These are phyloP conservation scores for Frieseomelitta varia DNA, from an alignment of 1,140 invertebrate genomes.

Conservation along the genomic window DNA sequence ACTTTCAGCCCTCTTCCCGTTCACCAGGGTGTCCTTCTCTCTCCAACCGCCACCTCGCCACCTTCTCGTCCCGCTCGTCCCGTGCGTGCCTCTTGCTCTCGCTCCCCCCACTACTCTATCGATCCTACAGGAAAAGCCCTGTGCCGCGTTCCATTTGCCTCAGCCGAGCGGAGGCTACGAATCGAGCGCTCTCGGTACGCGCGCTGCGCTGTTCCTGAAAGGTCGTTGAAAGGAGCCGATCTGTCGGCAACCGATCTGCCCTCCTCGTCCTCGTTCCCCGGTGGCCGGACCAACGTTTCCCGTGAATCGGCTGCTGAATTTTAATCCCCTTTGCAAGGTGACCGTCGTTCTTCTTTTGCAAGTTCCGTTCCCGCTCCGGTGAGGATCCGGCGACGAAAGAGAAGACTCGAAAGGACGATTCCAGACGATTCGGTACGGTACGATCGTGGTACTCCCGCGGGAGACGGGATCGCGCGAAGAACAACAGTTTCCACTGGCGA, in stretches of 20 bases:
- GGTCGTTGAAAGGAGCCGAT: conserved; percentile 33
- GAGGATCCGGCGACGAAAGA: too few species aligned
- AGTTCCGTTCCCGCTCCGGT: too few species aligned
- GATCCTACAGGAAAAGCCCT: conserved; percentile 70
- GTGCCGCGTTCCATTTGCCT: conserved; percentile 65
- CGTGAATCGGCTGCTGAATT: conserved; percentile 7
- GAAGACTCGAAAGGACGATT: background rate
- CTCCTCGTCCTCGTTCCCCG: conserved; percentile 4
- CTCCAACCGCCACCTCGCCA: background rate
- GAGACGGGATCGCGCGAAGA: background rate
- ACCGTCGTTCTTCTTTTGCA: too few species aligned
- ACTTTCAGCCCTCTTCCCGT: conserved; percentile 14
- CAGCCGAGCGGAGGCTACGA: conserved; percentile 66
- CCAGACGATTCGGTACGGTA: too few species aligned
- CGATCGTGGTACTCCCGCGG: background rate
- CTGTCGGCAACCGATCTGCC: conserved; percentile 34
- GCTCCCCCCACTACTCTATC: conserved; percentile 68
- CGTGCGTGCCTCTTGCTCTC: background rate
- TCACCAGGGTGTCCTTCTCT: background rate
- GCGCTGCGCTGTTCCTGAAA: conserved; percentile 5
- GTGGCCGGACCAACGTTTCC: conserved; percentile 2
- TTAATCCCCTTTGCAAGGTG: conserved; percentile 12
- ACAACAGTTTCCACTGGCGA: background rate
- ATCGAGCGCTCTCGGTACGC: conserved; percentile 43
- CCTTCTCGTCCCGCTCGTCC: background rate